These are phyloP conservation scores for Saturnia japonica DNA, from an alignment of 2,888 invertebrate species.

Conservation along the genomic window DNA sequence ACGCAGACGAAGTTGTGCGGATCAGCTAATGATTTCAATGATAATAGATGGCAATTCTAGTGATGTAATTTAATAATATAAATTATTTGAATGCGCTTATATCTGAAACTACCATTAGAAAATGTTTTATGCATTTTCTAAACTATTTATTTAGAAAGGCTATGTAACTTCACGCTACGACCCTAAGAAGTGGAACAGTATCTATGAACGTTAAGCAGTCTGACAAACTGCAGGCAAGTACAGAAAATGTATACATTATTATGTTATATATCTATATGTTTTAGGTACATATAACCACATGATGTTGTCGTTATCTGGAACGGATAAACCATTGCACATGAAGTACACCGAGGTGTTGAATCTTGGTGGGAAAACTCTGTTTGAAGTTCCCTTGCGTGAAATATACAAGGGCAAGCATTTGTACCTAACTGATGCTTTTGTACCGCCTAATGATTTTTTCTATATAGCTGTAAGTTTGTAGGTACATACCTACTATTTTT, in stretches of 20 bases:
- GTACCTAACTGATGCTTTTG: constrained; percentile 82
- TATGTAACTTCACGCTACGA: no score
- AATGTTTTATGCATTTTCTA: no score
- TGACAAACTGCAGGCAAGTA: not conserved
- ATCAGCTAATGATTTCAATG: no score
- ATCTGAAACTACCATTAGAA: no score
- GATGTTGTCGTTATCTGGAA: constrained; percentile 55
- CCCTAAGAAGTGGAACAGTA: no score
- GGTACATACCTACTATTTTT: not conserved
- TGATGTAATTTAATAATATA: no score
- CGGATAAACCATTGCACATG: constrained; percentile 46
- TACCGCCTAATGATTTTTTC: constrained; percentile 85
- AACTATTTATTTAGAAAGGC: no score
- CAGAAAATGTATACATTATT: not conserved
- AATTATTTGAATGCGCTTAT: no score
- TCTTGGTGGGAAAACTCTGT: constrained; percentile 57
- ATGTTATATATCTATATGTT: no score
- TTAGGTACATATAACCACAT: constrained; percentile 71
- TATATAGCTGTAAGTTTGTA: constrained; percentile 82
- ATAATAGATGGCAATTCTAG: no score
- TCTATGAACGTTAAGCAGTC: no score
- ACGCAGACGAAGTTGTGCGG: no score
- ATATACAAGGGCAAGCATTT: constrained; percentile 41
- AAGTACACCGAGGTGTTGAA: constrained; percentile 58
- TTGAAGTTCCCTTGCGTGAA: constrained; percentile 61